Conservation (phyloP, 2,888 invertebrate species). For the Mycalesis mineus region DNA sequence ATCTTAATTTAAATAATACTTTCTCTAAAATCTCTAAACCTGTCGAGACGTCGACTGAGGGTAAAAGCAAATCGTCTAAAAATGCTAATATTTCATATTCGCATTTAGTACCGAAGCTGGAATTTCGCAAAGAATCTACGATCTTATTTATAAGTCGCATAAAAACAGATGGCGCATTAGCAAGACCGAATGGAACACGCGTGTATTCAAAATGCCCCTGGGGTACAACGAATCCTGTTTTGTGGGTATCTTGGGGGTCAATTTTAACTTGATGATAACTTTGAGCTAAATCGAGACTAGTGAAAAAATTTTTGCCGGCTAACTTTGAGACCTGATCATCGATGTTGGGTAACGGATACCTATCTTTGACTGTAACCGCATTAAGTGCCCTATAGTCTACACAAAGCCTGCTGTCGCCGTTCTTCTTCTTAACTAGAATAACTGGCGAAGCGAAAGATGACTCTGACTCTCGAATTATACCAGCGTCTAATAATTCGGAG, state of each 20-base stretch:
- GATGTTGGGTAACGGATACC: conserved; percentile 21
- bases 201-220: conserved; percentile 31
- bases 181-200: conserved; percentile 31
- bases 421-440: conserved; percentile 33
- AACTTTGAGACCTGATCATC: conserved; percentile 32
- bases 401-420: conserved; percentile 33
- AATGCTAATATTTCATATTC: neutral
- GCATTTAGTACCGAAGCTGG: neutral
- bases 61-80: neutral
- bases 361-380: neutral
- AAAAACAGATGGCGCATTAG: conserved; percentile 31
- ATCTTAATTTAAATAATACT: neutral
- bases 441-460: conserved; percentile 33
- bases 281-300: conserved; percentile 29
- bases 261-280: conserved; percentile 31
- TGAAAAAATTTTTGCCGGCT: conserved; percentile 32
- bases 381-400: conserved; percentile 26
- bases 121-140: conserved; percentile 13
- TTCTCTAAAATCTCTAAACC: neutral
- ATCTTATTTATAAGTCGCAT: conserved; percentile 27
- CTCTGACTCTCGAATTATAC: conserved; percentile 32
- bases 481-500: conserved; percentile 28
- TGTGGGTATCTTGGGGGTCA: conserved; percentile 4
- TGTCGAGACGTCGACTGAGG: neutral
- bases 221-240: neutral